Evolutionary conservation across 1,140 invertebrate genomes (phyloP).

Genomic region (Aphidius gifuensis): DNA sequence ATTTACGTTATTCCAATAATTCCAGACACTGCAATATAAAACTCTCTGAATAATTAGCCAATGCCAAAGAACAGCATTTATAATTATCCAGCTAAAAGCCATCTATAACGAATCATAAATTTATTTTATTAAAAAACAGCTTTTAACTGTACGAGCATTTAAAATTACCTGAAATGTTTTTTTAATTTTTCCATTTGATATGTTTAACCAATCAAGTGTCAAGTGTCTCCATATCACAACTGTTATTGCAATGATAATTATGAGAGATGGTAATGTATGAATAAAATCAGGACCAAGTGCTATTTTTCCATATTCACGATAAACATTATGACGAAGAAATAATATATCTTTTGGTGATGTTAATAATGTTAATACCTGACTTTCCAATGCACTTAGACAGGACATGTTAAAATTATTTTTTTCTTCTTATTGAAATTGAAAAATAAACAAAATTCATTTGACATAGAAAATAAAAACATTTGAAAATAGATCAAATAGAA

Average conservation of each 20-base stretch:
- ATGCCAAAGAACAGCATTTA: conserved; percentile 40
- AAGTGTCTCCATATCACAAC: conserved; percentile 38
- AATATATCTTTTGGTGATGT: conserved; percentile 41
- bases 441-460: not conserved
- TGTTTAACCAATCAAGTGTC: conserved; percentile 20
- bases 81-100: conserved; percentile 35
- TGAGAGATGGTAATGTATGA: conserved; percentile 44
- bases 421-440: conserved; percentile 9
- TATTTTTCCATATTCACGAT: conserved; percentile 43
- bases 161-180: conserved; percentile 37
- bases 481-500: not conserved
- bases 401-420: conserved; percentile 31
- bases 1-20: conserved; percentile 43
- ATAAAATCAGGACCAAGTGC: conserved; percentile 46
- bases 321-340: conserved; percentile 41
- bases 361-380: conserved; percentile 38
- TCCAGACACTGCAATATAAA: conserved; percentile 44
- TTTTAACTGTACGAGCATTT: not conserved
- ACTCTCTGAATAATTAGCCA: conserved; percentile 46
- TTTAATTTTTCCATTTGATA: conserved; percentile 23
- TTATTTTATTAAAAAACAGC: too few species aligned
- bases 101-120: conserved; percentile 27
- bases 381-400: conserved; percentile 38
- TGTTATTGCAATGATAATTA: conserved; percentile 35
- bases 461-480: not conserved